A percentile compares a stretch with the other conserved stretches of the same genome.
phyloP scores from a whole-genome alignment of 2,888 invertebrate genomes.

The Fissipunctia ypsillon region DNA sequence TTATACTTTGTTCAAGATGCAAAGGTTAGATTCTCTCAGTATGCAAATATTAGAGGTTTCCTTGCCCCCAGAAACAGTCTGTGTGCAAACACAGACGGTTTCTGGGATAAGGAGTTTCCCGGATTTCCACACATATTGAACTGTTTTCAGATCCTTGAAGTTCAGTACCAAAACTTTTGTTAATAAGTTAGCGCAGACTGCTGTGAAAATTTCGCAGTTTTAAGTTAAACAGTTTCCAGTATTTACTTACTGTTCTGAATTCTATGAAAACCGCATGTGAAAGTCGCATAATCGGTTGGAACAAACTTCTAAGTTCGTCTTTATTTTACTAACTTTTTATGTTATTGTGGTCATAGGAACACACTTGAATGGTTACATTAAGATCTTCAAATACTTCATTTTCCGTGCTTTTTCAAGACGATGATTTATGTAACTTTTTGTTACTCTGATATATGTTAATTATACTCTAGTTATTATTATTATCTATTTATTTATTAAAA shows the following conservation, averaged over 20 bases:
- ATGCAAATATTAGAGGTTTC: slow-evolving; percentile 28
- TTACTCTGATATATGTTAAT: not conserved
- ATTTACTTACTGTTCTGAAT: slow-evolving; percentile 16
- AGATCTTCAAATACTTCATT: not conserved
- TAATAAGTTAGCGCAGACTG: slow-evolving; percentile 17
- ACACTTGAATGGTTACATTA: not conserved
- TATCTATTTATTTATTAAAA: no score
- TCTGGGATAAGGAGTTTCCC: not conserved
- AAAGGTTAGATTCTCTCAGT: slow-evolving; percentile 13
- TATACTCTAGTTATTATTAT: no score
- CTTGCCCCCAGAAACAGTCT: no score
- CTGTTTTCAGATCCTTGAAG: slow-evolving; percentile 34
- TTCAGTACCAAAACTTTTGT: slow-evolving; percentile 19
- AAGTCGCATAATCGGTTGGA: not conserved
- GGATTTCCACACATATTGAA: slow-evolving; percentile 26
- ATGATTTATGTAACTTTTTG: not conserved
- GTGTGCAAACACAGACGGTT: slow-evolving; percentile 9
- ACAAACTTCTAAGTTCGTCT: not conserved
- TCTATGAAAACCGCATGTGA: slow-evolving; percentile 2
- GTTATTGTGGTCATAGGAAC: not conserved
- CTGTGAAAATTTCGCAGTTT: not conserved
- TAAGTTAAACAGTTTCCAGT: slow-evolving; percentile 12
- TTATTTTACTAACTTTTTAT: slow-evolving; percentile 3
- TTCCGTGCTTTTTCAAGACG: not conserved
- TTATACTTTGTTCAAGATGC: slow-evolving; percentile 5